A percentile compares a stretch with the other conserved stretches of the same genome.
phyloP scores from a whole-genome alignment of 2,797 vertebrate species.

The Phoebastria nigripes region DNA sequence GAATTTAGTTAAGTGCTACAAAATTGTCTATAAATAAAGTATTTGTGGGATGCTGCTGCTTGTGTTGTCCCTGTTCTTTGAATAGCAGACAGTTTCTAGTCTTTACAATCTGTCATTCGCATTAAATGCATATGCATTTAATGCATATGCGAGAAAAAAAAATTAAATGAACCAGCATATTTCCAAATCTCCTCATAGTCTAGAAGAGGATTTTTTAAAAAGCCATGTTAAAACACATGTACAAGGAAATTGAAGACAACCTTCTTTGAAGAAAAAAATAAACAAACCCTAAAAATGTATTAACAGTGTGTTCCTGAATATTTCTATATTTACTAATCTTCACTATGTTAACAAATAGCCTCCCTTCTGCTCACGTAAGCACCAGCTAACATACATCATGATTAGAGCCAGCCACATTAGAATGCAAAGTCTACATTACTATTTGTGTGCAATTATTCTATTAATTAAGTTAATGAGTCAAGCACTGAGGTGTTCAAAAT shows the following conservation, averaged over 20 bases:
- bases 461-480: slow-evolving; percentile 48
- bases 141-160: not conserved
- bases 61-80: slow-evolving; percentile 29
- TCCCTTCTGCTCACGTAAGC: not conserved
- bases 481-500: slow-evolving; percentile 2
- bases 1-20: slow-evolving; percentile 3
- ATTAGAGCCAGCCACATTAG: not conserved
- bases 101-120: slow-evolving; percentile 31
- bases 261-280: not conserved
- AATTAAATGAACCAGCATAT: not conserved
- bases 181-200: not conserved
- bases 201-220: not conserved
- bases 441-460: slow-evolving; percentile 15
- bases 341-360: not conserved
- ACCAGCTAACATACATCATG: not conserved
- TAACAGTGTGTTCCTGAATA: not conserved
- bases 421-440: not conserved
- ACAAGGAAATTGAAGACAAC: not conserved
- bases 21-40: slow-evolving; percentile 50
- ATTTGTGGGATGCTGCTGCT: slow-evolving; percentile 35
- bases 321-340: not conserved
- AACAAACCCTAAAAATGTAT: not conserved
- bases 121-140: slow-evolving; percentile 5
- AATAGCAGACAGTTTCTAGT: not conserved
- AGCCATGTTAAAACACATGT: not conserved